phyloP scores from a whole-genome alignment of 2,888 invertebrate species.

The Belgica antarctica region DNA sequence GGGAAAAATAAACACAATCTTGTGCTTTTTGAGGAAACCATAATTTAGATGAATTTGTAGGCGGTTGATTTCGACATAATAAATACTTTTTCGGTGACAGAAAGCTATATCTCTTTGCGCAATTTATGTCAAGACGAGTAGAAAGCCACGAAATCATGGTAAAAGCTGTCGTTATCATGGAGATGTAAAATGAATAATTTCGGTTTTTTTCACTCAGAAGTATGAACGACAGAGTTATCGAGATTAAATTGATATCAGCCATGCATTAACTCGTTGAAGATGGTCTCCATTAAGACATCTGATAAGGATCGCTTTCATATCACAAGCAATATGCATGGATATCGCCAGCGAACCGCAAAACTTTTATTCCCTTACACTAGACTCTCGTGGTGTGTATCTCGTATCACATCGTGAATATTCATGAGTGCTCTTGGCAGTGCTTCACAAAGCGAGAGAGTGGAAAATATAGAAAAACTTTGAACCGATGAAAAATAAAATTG shows the following conservation, averaged over 20 bases:
- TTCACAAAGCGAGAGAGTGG: neutral
- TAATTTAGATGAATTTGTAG: constrained; percentile 24
- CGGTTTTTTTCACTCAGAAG: neutral
- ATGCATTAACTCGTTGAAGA: constrained; percentile 13
- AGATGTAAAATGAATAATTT: neutral
- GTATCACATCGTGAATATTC: constrained; percentile 1
- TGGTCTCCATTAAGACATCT: constrained; percentile 2
- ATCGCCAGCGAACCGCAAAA: neutral
- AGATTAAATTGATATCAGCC: constrained; percentile 29
- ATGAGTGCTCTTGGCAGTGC: neutral
- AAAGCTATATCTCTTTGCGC: constrained; percentile 3
- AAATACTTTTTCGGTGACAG: neutral
- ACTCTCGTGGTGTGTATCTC: neutral
- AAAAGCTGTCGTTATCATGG: constrained; percentile 21
- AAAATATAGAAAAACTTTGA: neutral
- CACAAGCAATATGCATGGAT: constrained; percentile 8
- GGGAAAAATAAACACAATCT: neutral
- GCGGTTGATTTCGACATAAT: neutral
- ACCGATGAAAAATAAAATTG: neutral
- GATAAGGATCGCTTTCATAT: neutral
- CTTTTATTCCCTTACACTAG: neutral
- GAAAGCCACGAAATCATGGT: constrained; percentile 31
- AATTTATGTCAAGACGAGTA: constrained; percentile 13
- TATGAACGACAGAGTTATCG: neutral
- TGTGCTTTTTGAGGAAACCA: constrained; percentile 3